Evolutionary conservation across 2,888 invertebrate species (phyloP), one percentile per base, ranked within the genome.

Genomic region (Theristus sp.): DNA sequence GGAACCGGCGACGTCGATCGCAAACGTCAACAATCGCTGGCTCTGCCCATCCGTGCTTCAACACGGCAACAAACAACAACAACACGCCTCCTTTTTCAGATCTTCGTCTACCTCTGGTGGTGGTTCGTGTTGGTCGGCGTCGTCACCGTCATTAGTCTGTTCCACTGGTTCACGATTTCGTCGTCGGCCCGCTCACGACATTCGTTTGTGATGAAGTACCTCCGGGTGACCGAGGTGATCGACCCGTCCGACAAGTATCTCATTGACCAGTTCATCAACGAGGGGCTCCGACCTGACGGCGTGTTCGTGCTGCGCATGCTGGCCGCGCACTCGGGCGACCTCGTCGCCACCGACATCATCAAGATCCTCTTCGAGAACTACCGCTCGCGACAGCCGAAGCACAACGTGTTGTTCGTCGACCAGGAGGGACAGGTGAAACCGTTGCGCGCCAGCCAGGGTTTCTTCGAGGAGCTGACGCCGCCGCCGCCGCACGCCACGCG

Each of bases 301-400:
- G 64, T 63, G 26, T 49, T 60, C n/a, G 54, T 57, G 30, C 46
- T 61, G 22, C 30, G 61, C 1, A 57, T 61, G 61, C n/a, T 61
- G 29, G 29, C 61, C 47, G 46, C 22, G 22, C 60, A 60, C 56
- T 47, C 60, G n/a, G 60, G 60, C 1, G 60, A 60, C 29, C 57
- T 60, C 10, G 28, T 57, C 49, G 28, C 60, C 52, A 60, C 60
- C 56, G 60, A 60, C 38, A 38, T 57, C 24, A 49, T 10, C 24
- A 24, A 17, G 13, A 24, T 20, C n/a, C n/a, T 20, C 6, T n/a
- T 3, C n/a, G n/a, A 20, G n/a, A 49, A 49, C n/a, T 49, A 6
- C 49, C 6, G 24, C 6, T 17, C 3, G 3, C 20, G 49, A 20
- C 49, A 49, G n/a, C 49, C 49, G 13, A 10, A 49, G 24, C 49